Conservation (phyloP, 2,888 invertebrate genomes). For the Hyles lineata region DNA sequence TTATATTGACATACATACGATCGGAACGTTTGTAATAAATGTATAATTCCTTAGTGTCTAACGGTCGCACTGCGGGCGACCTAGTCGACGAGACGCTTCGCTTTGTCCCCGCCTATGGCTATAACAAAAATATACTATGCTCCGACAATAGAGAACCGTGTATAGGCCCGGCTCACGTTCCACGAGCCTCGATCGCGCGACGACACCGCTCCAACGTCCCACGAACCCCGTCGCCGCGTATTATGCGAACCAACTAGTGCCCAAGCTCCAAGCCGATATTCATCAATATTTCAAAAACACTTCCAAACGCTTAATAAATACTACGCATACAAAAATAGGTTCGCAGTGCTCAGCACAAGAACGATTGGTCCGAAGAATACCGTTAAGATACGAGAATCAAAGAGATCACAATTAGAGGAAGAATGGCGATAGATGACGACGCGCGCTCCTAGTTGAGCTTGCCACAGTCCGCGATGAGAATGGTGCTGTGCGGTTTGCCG, state of each 20-base stretch:
- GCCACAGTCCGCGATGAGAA: constrained; percentile 90
- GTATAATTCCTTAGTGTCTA: neutral
- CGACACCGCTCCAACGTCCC: too few species aligned
- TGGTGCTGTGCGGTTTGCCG: constrained; percentile 90
- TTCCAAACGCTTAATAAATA: constrained; percentile 35
- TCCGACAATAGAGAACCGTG: neutral
- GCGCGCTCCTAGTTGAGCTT: constrained; percentile 83
- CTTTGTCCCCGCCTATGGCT: neutral
- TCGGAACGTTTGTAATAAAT: neutral
- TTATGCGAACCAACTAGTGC: constrained; percentile 28
- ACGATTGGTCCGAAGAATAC: constrained; percentile 46
- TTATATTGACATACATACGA: constrained; percentile 41
- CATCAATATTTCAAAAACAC: constrained; percentile 46
- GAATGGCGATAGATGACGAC: constrained; percentile 21
- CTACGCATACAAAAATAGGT: constrained; percentile 50
- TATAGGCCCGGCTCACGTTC: neutral
- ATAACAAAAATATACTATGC: constrained; percentile 16
- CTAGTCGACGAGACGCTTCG: neutral
- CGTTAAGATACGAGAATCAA: constrained; percentile 34
- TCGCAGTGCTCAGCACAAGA: constrained; percentile 42
- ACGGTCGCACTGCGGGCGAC: neutral
- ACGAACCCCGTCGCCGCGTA: neutral
- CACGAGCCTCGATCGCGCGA: neutral
- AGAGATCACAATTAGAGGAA: constrained; percentile 33
- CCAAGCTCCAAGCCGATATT: constrained; percentile 53